Evolutionary conservation across 2,113 vertebrate genomes (phyloP), one percentile per base, ranked within the genome.

Genomic region (Monarcha castaneiventris): DNA sequence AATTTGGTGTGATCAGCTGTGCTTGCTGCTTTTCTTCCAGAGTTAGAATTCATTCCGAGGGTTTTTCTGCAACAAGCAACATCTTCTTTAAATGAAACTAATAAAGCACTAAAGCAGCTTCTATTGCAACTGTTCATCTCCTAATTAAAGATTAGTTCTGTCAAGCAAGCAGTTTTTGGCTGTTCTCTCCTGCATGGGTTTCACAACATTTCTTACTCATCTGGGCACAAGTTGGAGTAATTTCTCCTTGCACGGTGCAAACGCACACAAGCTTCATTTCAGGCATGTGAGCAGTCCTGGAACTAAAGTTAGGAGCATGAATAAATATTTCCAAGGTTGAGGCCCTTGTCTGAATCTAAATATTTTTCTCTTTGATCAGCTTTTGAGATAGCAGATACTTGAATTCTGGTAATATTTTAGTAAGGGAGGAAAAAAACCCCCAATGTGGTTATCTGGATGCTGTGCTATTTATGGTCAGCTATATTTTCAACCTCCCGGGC

Each of bases 151-250:
- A 90, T 96, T 2, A 87, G 64, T 96, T 96, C 84, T 78, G 96
- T 93, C 90, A 96, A 90, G 96, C 92, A 84, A 95, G 96, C 94
- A 87, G 23, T 81, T 96, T 93, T 87, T 89, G 81, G 92, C 96
- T 96, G 83, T 72, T 96, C 64, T 77, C 76, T 81, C 71, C 71
- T 93, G 90, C 74, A 77, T 10, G 32, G 48, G 58, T 95, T 96
- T 96, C 96, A 96, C 96, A 96, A 95, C 72, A 46, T 94, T 96
- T 92, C 92, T 97, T 97, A 96, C 96, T 97, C 96, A 96, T 93
- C 94, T 74, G 52, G 3, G 83, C 76, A 84, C 88, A 66, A 92
- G 44, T 90, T 76, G 85, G 61, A 89, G 76, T 92, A 68, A 81
- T 92, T 96, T 90, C 71, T 92, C 37, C 80, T 72, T 86, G 68